phyloP scores from a whole-genome alignment of 92 coral and sea anemone genomes.

The Diadumene lineata region DNA sequence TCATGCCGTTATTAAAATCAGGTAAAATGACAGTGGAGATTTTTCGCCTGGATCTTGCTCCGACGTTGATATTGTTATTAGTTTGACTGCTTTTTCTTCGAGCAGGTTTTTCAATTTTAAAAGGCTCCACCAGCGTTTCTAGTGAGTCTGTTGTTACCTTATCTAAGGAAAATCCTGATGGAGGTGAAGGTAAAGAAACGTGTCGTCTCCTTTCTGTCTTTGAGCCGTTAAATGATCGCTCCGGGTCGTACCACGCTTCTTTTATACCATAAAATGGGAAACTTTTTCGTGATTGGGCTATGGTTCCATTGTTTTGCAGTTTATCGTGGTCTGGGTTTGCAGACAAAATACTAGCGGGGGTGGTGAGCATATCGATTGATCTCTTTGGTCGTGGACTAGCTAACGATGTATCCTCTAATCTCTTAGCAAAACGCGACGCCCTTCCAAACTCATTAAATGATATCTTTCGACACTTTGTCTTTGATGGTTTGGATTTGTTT shows the following conservation, averaged over 20 bases:
- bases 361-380: slow-evolving; percentile 31
- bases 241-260: slow-evolving; percentile 39
- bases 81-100: slow-evolving; percentile 10
- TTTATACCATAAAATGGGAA: slow-evolving; percentile 33
- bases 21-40: slow-evolving; percentile 24
- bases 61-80: neutral
- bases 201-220: slow-evolving; percentile 36
- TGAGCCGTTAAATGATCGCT: slow-evolving; percentile 13
- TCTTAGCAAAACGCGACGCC: slow-evolving; percentile 23
- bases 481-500: neutral
- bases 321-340: slow-evolving; percentile 14
- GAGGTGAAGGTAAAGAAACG: slow-evolving; percentile 40
- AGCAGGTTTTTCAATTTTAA: slow-evolving; percentile 1
- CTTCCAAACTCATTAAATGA: slow-evolving; percentile 34
- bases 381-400: slow-evolving; percentile 34
- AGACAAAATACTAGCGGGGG: slow-evolving; percentile 29
- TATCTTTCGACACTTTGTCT: slow-evolving; percentile 34
- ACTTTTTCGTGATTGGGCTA: slow-evolving; percentile 31
- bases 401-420: slow-evolving; percentile 28
- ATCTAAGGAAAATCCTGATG: slow-evolving; percentile 24
- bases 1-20: slow-evolving; percentile 11
- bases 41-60: slow-evolving; percentile 10
- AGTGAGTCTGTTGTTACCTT: neutral
- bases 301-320: slow-evolving; percentile 22
- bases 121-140: slow-evolving; percentile 16